Evolutionary conservation across 2,797 vertebrate species (phyloP).

Genomic region (Onychomys leucogaster): DNA sequence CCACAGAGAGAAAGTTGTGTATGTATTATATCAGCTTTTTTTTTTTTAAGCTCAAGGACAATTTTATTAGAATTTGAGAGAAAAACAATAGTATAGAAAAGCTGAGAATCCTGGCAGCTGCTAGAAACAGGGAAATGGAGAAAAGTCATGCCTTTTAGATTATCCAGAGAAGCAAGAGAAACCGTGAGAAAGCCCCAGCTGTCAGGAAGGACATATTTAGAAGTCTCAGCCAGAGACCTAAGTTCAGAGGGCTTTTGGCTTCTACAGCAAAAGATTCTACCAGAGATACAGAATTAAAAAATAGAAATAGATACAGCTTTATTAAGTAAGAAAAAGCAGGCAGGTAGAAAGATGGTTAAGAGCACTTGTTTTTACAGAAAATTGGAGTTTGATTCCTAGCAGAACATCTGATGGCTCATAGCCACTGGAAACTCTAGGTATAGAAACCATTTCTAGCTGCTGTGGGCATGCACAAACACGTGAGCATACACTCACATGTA

Average conservation of each 20-base stretch:
- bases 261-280: neutral
- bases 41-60: neutral
- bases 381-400: neutral
- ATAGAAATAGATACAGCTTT: neutral
- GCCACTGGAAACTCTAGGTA: neutral
- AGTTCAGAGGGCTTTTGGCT: neutral
- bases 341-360: neutral
- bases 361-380: neutral
- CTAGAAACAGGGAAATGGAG: neutral
- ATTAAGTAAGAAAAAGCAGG: neutral
- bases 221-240: neutral
- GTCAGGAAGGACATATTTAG: no score
- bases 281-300: neutral
- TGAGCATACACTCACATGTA: neutral
- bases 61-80: neutral
- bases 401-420: neutral
- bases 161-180: neutral
- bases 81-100: neutral
- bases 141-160: neutral
- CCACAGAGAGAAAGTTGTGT: constrained; percentile 18
- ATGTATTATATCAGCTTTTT: constrained; percentile 58
- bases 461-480: neutral
- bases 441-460: neutral
- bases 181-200: neutral
- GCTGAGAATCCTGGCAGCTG: neutral